These are phyloP conservation scores for Sphyrna mokarran DNA, from an alignment of 2,113 vertebrate species.

Conservation along the genomic window DNA sequence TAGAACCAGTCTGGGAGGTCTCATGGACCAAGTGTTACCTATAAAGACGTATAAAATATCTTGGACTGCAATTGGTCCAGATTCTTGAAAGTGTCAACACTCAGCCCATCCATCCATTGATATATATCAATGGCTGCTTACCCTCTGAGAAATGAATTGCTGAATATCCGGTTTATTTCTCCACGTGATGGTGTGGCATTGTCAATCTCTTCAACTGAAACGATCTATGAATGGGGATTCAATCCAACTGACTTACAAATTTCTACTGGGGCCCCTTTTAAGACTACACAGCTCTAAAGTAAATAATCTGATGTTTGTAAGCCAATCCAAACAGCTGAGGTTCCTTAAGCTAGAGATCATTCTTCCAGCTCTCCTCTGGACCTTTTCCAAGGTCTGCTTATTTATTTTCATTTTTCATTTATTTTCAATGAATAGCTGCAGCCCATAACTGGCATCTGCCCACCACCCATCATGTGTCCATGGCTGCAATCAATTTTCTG, in stretches of 20 bases:
- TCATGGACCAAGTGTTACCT: no score
- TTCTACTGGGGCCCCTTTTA: neutral
- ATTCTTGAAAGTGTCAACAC: neutral
- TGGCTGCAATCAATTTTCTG: neutral
- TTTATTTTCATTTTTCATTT: neutral
- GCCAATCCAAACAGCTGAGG: neutral
- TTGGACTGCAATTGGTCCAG: neutral
- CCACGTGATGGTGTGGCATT: neutral
- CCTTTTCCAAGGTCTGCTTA: neutral
- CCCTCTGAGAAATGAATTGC: neutral
- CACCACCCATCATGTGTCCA: neutral
- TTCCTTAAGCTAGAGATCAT: neutral
- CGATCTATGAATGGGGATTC: neutral
- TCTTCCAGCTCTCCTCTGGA: neutral
- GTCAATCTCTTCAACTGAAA: neutral
- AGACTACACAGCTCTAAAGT: neutral
- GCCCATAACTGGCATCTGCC: neutral
- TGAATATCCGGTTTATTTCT: neutral
- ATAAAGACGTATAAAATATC: no score
- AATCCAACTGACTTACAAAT: neutral
- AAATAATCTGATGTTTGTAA: neutral
- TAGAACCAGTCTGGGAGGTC: no score
- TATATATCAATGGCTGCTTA: neutral
- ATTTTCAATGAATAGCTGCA: neutral
- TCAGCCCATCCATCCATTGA: neutral